Evolutionary conservation across 2,888 invertebrate genomes (phyloP), one percentile per base, ranked within the genome.

Genomic region (Beris morrisii): DNA sequence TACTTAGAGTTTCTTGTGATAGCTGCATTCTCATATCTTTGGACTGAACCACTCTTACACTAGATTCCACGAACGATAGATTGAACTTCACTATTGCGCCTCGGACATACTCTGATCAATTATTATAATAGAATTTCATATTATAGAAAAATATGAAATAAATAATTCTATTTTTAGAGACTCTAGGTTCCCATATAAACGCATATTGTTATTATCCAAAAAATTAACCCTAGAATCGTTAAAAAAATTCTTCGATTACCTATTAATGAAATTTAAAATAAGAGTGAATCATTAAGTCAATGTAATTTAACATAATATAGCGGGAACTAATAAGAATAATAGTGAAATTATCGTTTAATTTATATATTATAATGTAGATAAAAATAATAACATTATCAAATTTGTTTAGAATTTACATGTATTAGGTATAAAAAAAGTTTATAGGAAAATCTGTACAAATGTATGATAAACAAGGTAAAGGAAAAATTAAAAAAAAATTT

Each of bases 371-470:
- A 43, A 38, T n/a, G 9, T 56, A 56, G 22, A 56, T 56, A 43
- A 56, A 7, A 56, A 48, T 48, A 48, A 56, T 56, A 7, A 56
- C 56, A 43, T 56, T 38, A 56, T 56, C 56, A 56, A 56, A 56
- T 56, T 38, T 56, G 56, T 43, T 56, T 56, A 56, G 56, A 43
- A 15, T 56, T 56, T 43, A 56, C 56, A 56, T 43, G 43, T 11
- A 48, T 13, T 22, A 22, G 22, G 22, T 22, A 22, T 22, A 22
- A 22, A 56, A 56, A 56, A 13, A 38, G 56, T 56, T 56, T 56
- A 44, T 56, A 43, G 56, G 15, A n/a, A 56, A 56, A 56, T 38
- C 32, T 56, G 56, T 56, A 56, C 56, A 56, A 56, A 56, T 56
- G 56, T 56, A 56, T 56, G 56, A 56, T 56, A 56, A 43, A 56